Evolutionary conservation across 2,797 vertebrate genomes (phyloP), one percentile per base, ranked within the genome.

Genomic region (Pseudomugil gertrudae): DNA sequence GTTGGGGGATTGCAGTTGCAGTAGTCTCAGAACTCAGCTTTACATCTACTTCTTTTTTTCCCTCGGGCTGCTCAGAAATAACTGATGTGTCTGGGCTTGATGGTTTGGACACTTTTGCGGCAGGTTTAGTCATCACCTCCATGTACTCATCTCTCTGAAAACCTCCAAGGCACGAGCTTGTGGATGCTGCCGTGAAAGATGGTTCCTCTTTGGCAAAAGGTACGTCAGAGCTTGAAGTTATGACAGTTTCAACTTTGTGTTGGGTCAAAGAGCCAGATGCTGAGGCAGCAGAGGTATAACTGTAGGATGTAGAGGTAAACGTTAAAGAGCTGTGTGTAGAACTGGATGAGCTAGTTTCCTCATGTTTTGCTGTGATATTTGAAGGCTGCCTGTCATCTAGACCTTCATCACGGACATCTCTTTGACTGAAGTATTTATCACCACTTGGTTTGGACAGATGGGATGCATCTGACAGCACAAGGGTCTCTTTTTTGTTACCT

Each of bases 61-160:
- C 90, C 56, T 91, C 90, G 3, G 87, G 85, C 58, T 88, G 80
- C 86, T 91, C 85, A 82, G 87, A 66, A 43, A 84, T 83, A 64
- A 87, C 72, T 54, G 85, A 74, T 52, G 81, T 76, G 53, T 59
- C 84, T 57, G 82, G 86, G 69, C 92, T 87, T 61, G 91, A 82
- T 8, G 89, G 71, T 81, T 91, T 92, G 10, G 82, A 93, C 69
- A 92, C 89, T 77, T 92, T 93, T 61, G 92, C 69, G 75, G 87
- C 76, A 66, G 92, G 88, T 88, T 91, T 94, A 19, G 93, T 88
- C 15, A 95, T 94, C 57, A 97, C 96, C 78, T 99, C 96, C 84
- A 98, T 88, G 83, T 97, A 98, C 69, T 96, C 95, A 26, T 97
- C 95, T 81, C 93, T 95, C 57, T 90, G 84, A 67, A 92, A 84